These are phyloP conservation scores for Pygoscelis adeliae DNA, from an alignment of 2,113 vertebrate species.

Conservation along the genomic window DNA sequence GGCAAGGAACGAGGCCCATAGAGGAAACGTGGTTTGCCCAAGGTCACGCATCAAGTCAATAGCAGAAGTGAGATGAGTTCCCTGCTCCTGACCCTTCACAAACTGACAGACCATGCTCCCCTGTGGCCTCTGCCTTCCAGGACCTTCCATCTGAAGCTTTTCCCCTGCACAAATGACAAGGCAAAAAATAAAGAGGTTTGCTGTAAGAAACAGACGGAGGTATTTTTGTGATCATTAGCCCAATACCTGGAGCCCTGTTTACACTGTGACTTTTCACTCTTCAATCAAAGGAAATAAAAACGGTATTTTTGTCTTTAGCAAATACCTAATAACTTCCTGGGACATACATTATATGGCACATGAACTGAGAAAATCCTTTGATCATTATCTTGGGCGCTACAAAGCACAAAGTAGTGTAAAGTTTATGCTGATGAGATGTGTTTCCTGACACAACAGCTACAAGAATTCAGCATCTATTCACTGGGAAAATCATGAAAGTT, in stretches of 20 bases:
- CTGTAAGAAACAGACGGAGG: not conserved
- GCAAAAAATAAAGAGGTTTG: not conserved
- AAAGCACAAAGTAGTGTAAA: not conserved
- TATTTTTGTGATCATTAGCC: not conserved
- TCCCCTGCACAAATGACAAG: not conserved
- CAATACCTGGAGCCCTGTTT: not conserved
- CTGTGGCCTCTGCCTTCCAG: not conserved
- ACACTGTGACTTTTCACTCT: not conserved
- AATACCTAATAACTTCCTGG: conserved; percentile 20
- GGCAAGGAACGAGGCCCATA: not conserved
- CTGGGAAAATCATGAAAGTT: not conserved
- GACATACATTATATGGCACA: not conserved
- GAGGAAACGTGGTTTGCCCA: not conserved
- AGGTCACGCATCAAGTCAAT: not conserved
- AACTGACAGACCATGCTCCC: not conserved
- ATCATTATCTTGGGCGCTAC: not conserved
- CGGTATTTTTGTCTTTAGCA: not conserved
- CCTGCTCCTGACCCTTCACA: not conserved
- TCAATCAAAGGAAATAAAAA: not conserved
- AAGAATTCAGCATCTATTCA: not conserved
- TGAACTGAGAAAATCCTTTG: conserved; percentile 11
- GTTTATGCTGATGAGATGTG: not conserved
- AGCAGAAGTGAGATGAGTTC: not conserved
- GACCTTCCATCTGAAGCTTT: not conserved
- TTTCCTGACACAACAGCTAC: conserved; percentile 19